Evolutionary conservation across 1,140 invertebrate genomes (phyloP).

Genomic region (Cepaea nemoralis): DNA sequence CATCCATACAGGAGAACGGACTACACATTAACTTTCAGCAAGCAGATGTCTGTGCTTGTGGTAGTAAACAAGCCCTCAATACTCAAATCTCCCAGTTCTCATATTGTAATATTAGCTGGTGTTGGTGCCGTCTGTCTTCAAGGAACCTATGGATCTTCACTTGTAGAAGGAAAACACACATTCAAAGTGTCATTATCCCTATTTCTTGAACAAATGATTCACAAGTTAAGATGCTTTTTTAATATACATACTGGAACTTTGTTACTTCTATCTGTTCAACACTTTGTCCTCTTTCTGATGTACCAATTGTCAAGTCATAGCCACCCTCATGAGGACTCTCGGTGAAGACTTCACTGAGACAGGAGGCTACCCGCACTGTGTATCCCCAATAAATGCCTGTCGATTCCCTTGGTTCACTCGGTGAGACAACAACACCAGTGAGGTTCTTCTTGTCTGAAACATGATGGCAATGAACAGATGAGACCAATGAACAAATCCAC

Average conservation of each 20-base stretch:
- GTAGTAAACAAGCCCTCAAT: too few relatives aligned
- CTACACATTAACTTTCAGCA: too few relatives aligned
- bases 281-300: constrained; percentile 88
- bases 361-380: constrained; percentile 83
- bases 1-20: too few relatives aligned
- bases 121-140: too few relatives aligned
- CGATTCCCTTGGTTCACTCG: constrained; percentile 81
- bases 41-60: too few relatives aligned
- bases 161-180: too few relatives aligned
- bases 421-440: constrained; percentile 84
- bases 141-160: too few relatives aligned
- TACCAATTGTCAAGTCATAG: constrained; percentile 86
- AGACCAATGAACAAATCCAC: not conserved
- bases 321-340: constrained; percentile 84
- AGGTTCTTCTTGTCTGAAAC: constrained; percentile 68
- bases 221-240: too few relatives aligned
- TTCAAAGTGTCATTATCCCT: too few relatives aligned
- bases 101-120: too few relatives aligned
- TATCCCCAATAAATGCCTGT: constrained; percentile 97
- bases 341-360: constrained; percentile 86
- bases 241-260: constrained; percentile 77
- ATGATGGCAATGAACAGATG: not conserved
- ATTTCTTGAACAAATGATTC: too few relatives aligned
- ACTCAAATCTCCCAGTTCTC: too few relatives aligned
- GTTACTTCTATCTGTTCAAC: constrained; percentile 79